Evolutionary conservation across 92 coral and sea anemone species (phyloP).

Genomic region (Phenganax stokvisi): DNA sequence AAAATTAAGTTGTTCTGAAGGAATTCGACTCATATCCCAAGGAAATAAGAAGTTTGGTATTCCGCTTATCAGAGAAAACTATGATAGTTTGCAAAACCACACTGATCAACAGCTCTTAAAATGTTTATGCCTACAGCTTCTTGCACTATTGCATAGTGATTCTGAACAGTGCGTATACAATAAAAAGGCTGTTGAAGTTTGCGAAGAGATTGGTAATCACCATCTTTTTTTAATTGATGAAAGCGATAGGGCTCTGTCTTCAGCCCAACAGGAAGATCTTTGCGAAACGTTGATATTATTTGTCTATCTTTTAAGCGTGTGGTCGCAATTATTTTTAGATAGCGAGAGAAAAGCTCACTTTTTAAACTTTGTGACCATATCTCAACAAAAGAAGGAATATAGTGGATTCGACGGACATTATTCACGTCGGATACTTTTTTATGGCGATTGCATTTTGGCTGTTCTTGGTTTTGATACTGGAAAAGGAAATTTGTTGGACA

Average conservation of each 20-base stretch:
- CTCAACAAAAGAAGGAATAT: not conserved
- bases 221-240: not conserved
- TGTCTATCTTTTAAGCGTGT: not conserved
- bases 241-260: not conserved
- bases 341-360: not conserved
- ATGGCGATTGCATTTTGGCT: not conserved
- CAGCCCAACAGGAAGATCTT: not conserved
- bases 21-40: not conserved
- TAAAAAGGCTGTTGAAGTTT: not conserved
- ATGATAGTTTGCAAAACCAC: not conserved
- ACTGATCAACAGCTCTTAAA: not conserved
- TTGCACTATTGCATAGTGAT: not conserved
- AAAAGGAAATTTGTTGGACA: not conserved
- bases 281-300: not conserved
- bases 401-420: not conserved
- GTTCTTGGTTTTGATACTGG: not conserved
- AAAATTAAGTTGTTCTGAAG: constrained; percentile 19
- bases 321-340: not conserved
- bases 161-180: not conserved
- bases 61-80: not conserved
- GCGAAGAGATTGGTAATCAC: not conserved
- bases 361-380: not conserved
- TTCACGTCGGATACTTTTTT: not conserved
- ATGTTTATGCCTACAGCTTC: not conserved
- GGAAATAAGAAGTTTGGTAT: not conserved